Percentiles rank a stretch among this genome's conserved stretches.
phyloP scores from a whole-genome alignment of 2,888 invertebrate species.

The Mythimna vitellina region DNA sequence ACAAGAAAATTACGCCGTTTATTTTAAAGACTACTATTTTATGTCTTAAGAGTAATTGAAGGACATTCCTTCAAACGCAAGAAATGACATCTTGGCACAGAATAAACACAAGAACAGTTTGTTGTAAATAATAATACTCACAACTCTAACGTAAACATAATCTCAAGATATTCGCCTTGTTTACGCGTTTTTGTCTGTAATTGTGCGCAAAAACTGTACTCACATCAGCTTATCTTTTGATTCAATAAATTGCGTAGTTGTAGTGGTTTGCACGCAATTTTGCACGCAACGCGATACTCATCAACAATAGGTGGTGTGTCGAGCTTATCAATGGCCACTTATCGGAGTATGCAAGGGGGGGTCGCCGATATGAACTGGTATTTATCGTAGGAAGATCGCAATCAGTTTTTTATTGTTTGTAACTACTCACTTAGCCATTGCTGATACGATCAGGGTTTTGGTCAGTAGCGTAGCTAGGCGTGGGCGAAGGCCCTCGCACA shows the following conservation, averaged over 20 bases:
- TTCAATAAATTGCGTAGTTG: conserved; percentile 46
- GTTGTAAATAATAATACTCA: conserved; percentile 16
- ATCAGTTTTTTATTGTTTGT: conserved; percentile 15
- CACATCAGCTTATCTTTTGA: conserved; percentile 46
- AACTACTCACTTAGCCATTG: not conserved
- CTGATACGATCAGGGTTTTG: conserved; percentile 11
- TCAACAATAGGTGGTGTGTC: conserved; percentile 17
- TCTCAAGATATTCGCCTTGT: conserved; percentile 18
- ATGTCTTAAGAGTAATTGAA: not conserved
- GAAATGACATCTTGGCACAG: conserved; percentile 26
- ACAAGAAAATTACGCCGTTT: not conserved
- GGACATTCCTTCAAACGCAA: conserved; percentile 16
- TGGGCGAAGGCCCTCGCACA: too few relatives aligned
- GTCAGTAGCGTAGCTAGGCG: too few relatives aligned
- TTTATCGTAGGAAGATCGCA: conserved; percentile 26
- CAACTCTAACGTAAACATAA: conserved; percentile 9
- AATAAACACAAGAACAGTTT: conserved; percentile 4
- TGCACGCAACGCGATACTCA: conserved; percentile 23
- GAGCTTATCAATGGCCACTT: conserved; percentile 41
- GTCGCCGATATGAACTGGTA: conserved; percentile 26
- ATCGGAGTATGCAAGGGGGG: conserved; percentile 12
- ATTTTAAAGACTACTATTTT: conserved; percentile 3
- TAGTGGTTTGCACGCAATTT: conserved; percentile 40
- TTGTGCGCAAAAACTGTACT: conserved; percentile 11
- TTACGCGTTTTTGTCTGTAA: conserved; percentile 27